phyloP scores from a whole-genome alignment of 1,140 invertebrate species.

The Conopomorpha cramerella region DNA sequence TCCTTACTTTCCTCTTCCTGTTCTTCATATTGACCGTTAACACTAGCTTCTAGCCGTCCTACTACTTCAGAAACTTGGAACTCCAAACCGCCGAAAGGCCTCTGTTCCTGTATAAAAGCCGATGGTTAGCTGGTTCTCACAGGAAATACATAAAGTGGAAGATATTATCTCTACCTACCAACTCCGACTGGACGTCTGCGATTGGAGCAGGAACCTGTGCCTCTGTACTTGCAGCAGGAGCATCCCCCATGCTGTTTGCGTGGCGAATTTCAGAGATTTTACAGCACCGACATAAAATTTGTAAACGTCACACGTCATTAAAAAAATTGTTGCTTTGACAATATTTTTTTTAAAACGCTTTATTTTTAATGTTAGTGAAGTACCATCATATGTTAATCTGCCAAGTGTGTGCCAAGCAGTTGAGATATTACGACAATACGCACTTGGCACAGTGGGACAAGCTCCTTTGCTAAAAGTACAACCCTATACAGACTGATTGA shows the following conservation, averaged over 20 bases:
- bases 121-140: conserved; percentile 5
- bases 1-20: conserved; percentile 39
- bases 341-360: too few species aligned
- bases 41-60: conserved; percentile 66
- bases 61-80: conserved; percentile 71
- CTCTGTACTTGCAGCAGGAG: conserved; percentile 28
- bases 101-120: conserved; percentile 39
- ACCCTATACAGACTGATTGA: too few species aligned
- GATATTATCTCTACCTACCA: conserved; percentile 17
- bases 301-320: conserved; percentile 57
- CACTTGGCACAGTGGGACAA: too few species aligned
- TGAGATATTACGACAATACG: too few species aligned
- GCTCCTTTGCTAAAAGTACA: too few species aligned
- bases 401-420: too few species aligned
- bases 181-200: conserved; percentile 14
- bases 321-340: too few species aligned
- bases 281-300: conserved; percentile 37
- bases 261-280: conserved; percentile 39
- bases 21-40: conserved; percentile 39
- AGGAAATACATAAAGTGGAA: neutral
- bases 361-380: too few species aligned
- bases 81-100: conserved; percentile 62
- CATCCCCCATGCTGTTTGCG: conserved; percentile 52
- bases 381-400: too few species aligned
- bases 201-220: conserved; percentile 22